phyloP scores from a whole-genome alignment of 2,113 vertebrate genomes.

The Psammodynastes pulverulentus region DNA sequence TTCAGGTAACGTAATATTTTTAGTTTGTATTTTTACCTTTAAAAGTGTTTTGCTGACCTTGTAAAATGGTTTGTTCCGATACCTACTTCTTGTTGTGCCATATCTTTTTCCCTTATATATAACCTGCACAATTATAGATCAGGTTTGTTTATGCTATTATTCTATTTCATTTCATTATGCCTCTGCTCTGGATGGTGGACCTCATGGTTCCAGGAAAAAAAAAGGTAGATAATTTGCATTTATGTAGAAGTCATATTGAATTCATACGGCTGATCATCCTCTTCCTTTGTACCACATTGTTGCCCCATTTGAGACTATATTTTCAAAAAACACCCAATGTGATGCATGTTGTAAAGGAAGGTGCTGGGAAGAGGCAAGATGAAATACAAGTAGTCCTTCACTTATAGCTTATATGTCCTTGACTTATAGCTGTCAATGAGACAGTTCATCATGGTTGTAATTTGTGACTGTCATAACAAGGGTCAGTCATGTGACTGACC shows the following conservation, averaged over 20 bases:
- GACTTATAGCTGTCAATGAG: not conserved
- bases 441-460: not conserved
- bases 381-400: not conserved
- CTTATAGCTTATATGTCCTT: no score
- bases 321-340: not conserved
- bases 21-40: not conserved
- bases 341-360: not conserved
- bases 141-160: not conserved
- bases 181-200: not conserved
- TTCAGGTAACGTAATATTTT: slow-evolving; percentile 77
- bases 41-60: not conserved
- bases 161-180: not conserved
- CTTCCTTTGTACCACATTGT: not conserved
- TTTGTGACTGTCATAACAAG: not conserved
- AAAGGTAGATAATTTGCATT: not conserved
- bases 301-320: not conserved
- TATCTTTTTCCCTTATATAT: not conserved
- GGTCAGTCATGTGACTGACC: not conserved
- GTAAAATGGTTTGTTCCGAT: not conserved
- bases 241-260: not conserved
- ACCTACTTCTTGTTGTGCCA: not conserved
- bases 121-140: not conserved
- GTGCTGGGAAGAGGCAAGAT: not conserved
- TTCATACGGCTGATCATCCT: not conserved
- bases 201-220: not conserved